Evolutionary conservation across 2,797 vertebrate species (phyloP), one percentile per base, ranked within the genome.

Genomic region (Bradypus variegatus): DNA sequence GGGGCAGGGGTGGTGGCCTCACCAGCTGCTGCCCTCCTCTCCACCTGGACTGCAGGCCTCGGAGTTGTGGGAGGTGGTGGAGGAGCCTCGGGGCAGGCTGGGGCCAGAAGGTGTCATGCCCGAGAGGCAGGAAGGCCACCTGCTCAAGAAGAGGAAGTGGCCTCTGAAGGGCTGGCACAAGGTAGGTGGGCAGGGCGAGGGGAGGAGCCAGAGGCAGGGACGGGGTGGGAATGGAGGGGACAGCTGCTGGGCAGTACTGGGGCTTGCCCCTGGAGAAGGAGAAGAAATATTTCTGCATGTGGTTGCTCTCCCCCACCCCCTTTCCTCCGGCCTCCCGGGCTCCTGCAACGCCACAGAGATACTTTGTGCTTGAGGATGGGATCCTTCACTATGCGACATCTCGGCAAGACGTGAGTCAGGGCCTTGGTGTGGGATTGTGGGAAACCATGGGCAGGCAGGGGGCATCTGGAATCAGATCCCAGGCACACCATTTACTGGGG

Each of bases 101-200:
- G 94, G 96, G 12, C 89, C 85, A 0, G 94, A 96, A 1, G 94
- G 97, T 6, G 95, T 94, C 69, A 93, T 96, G 93, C 65, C 94
- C 0, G 98, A 97, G 55, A 97, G 98, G 90, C 99, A 98, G 88
- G 98, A 99, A 95, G 99, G 99, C 1, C 98, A 98, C 95, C 96
- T 99, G 96, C 98, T 99, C 96, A 99, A 99, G 97, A 99, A 98
- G 97, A 98, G 98, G 93, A 99, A 99, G 96, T 99, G 98, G 97
- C 99, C 99, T 1, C 97, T 99, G 76, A 99, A 99, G 95, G 99
- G 99, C 89, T 99, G 99, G 99, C 99, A 99, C 97, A 99, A 98
- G 98, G 99, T 99, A 92, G 95, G 73, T 18, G 72, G 82, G 21
- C 60, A 25, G 76, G 77, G 83, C 67, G 4, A 14, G 3, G 92